phyloP scores from a whole-genome alignment of 35 echinoderm and acorn worm species.

The Holothuria glaberrima region DNA sequence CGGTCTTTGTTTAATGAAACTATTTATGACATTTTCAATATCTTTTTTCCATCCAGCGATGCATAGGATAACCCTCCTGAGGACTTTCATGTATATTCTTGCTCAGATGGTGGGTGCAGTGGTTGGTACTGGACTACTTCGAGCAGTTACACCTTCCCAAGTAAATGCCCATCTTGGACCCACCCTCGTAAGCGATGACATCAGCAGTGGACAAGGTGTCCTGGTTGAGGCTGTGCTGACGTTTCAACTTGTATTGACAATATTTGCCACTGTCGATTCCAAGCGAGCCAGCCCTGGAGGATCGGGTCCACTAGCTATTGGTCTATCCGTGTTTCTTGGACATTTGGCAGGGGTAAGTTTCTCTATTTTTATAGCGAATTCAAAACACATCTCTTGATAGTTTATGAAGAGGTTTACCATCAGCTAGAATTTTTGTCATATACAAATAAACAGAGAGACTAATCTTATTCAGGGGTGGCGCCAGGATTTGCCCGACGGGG shows the following conservation, averaged over 20 bases:
- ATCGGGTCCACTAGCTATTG: constrained; percentile 87
- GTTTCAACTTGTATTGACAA: constrained; percentile 86
- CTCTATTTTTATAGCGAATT: not conserved
- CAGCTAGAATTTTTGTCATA: too few relatives aligned
- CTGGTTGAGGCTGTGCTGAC: constrained; percentile 79
- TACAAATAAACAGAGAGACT: too few relatives aligned
- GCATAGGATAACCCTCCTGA: constrained; percentile 62
- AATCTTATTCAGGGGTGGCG: too few relatives aligned
- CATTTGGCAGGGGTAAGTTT: constrained; percentile 85
- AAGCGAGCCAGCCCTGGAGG: constrained; percentile 73
- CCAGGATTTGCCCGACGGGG: too few relatives aligned
- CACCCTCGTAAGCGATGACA: constrained; percentile 40
- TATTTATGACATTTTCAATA: not conserved
- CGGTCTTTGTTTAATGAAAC: not conserved
- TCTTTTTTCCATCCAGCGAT: constrained; percentile 20
- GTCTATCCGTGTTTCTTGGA: constrained; percentile 81
- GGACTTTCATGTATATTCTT: constrained; percentile 67
- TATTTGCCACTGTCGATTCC: constrained; percentile 90
- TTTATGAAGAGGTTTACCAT: too few relatives aligned
- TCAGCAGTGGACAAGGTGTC: constrained; percentile 65
- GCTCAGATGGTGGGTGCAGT: constrained; percentile 82
- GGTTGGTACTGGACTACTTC: constrained; percentile 64
- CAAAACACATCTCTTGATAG: not conserved
- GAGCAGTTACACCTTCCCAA: constrained; percentile 53
- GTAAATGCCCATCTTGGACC: constrained; percentile 33